Conservation (phyloP, 2,113 vertebrate genomes). For the Chloebia gouldiae region DNA sequence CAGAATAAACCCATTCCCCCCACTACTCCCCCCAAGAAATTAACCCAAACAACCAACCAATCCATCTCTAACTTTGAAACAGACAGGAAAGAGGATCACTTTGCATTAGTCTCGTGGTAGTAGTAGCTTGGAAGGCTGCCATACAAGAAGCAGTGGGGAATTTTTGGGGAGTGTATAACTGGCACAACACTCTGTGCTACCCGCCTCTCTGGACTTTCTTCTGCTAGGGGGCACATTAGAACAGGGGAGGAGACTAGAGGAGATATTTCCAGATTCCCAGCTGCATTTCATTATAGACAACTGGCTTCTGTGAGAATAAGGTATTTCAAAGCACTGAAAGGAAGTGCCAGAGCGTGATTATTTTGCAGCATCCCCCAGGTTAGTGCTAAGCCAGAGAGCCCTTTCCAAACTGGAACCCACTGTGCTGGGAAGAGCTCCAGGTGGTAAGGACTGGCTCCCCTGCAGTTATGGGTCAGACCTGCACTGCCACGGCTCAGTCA, state of each 20-base stretch:
- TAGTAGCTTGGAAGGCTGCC: neutral
- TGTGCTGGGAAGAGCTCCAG: neutral
- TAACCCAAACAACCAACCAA: neutral
- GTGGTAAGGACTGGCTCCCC: neutral
- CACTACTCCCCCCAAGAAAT: neutral
- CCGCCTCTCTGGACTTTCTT: neutral
- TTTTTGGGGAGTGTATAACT: neutral
- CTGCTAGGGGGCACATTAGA: neutral
- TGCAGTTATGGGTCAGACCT: neutral
- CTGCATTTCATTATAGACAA: neutral
- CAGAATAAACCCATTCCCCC: neutral
- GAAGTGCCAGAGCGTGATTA: neutral
- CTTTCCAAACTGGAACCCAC: neutral
- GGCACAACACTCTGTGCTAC: neutral
- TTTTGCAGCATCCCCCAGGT: neutral
- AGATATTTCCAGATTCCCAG: neutral
- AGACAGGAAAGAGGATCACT: neutral
- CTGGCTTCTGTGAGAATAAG: neutral
- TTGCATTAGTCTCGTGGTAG: neutral
- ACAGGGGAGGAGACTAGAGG: neutral
- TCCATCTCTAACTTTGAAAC: neutral
- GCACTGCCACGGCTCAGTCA: rapidly evolving
- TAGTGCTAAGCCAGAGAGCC: neutral
- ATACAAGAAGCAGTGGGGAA: neutral
- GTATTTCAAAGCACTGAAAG: neutral